Evolutionary conservation across 2,113 vertebrate genomes (phyloP), one percentile per base, ranked within the genome.

Genomic region (Cyprinodon tularosa): DNA sequence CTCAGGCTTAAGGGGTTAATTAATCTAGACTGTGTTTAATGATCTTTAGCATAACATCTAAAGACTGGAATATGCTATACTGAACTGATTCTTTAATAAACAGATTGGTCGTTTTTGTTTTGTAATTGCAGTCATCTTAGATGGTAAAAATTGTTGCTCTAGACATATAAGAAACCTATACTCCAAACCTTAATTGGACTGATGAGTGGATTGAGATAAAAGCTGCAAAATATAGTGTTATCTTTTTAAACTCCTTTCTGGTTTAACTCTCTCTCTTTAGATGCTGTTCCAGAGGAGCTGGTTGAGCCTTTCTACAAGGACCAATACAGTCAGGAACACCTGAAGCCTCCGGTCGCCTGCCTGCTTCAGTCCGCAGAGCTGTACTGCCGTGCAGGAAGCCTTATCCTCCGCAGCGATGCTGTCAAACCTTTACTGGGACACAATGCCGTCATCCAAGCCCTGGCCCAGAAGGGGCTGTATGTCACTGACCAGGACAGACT

Each of bases 281-380:
- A 99, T 88, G 96, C 96, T 6, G 93, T 99, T 80, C 97, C 97
- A 60, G 95, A 96, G 84, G 97, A 99, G 42, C 93, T 99, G 60
- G 91, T 77, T 29, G 96, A 98, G 66, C 98, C 98, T 0, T 96
- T 98, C 91, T 99, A 99, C 90, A 96, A 94, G 68, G 98, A 99
- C 91, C 97, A 99, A 92, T 99, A 99, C 89, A 96, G 96, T 81
- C 97, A 99, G 89, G 97, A 99, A 89, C 97, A 99, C 92, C 95
- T 99, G 89, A 99, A 99, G 78, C 97, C 97, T 3, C 96, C 97
- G 0, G 96, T 99, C 59, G 97, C 96, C 59, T 95, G 95, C 78
- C 93, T 98, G 87, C 96, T 99, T 37, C 96, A 98, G 61, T 98
- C 98, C 4, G 98, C 97, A 0, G 98, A 99, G 86, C 95, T 99